Base-by-base conservation (phyloP, 2,888 invertebrate genomes). In the Harpalus rubripes region DNA sequence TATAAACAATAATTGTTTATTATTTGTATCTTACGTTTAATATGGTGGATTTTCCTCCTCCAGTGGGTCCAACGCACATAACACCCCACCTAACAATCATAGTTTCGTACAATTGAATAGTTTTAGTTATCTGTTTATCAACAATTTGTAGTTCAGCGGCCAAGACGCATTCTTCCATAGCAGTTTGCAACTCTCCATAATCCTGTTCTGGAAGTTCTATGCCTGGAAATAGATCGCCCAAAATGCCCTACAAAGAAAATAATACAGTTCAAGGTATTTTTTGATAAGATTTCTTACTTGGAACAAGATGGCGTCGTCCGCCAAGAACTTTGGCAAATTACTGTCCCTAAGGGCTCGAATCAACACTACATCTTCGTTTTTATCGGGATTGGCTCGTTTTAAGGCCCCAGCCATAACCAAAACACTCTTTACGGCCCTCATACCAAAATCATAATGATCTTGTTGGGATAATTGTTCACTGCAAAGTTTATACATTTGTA, bases 371-470 rank as follows among this genome's bases (percentile, higher is more conserved):
- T 97, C 96, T 90, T 98, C 98, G 68, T 93, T 94, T 88, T 96
- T 95, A 89, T 97, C 95, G 0, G 97, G 97, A 88, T 95, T 95
- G 12, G 96, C 95, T 79, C 98, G 93, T 90, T 98, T 98, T 12
- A 98, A 90, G 0, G 96, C 94, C 0, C 98, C 98, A 0, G 98
- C 98, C 97, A 98, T 98, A 1, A 97, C 97, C 88, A 98, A 91
- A 0, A 98, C 98, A 89, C 96, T 97, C 89, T 98, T 98, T 0
- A 98, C 97, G 0, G 98, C 98, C 86, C 98, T 93, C 97, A 98
- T 98, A 56, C 96, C 96, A 88, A 97, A 98, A 91, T 98, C 98
- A 89, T 98, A 98, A 89, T 98, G 98, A 89, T 97, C 96, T 89
- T 98, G 98, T 88, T 97, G 97, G 0, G 97, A 97, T 0, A 98